Evolutionary conservation across 1,140 invertebrate genomes (phyloP), one percentile per base, ranked within the genome.

Genomic region (Neuroterus valhalla): DNA sequence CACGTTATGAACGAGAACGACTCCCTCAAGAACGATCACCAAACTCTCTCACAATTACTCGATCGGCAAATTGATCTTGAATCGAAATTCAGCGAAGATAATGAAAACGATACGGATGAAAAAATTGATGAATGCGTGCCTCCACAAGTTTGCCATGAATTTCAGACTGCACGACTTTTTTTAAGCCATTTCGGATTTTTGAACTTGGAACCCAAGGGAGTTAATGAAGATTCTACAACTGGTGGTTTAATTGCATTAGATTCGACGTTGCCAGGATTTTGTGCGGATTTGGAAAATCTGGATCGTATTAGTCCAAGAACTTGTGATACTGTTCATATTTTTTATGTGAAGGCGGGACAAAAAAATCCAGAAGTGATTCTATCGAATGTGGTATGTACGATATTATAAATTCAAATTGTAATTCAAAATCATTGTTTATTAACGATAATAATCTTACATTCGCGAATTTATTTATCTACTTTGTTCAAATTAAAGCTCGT

Each of bases 121-220:
- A 91, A 91, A 80, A 88, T 87, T 3, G 90, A 94, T 62, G 96
- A 98, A 85, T 96, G 95, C 84, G 91, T 93, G 12, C 94, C 96
- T 15, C 97, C 97, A 0, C 91, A 94, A 11, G 93, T 95, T 1
- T 95, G 95, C 76, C 94, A 97, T 70, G 96, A 98, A 84, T 98
- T 98, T 88, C 96, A 98, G 91, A 98, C 98, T 0, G 96, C 98
- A 1, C 91, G 98, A 74, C 88, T 99, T 0, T 98, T 99, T 87
- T 90, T 99, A 2, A 97, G 97, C 15, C 97, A 99, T 88, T 97
- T 99, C 89, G 97, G 97, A 5, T 96, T 98, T 82, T 90, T 98
- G 1, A 95, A 95, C 78, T 92, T 96, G 15, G 95, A 96, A 72
- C 92, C 89, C 74, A 90, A 94, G 82, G 90, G 93, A 43, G 42